Evolutionary conservation across 1,140 invertebrate species (phyloP).

Genomic region (Drosophila arawakana): DNA sequence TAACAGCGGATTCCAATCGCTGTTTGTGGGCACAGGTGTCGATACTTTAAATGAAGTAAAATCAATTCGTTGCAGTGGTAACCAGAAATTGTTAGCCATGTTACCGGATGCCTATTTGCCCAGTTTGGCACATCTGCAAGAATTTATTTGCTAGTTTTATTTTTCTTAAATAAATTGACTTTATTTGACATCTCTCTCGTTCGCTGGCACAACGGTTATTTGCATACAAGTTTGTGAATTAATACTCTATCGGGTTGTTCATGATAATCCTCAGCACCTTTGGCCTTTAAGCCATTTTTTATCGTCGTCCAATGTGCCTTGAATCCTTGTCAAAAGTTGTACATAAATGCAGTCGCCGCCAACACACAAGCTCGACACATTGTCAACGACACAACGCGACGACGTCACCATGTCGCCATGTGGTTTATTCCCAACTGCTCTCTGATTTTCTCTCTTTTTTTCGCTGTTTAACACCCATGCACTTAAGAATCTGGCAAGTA

Average conservation of each 20-base stretch:
- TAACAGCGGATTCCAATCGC: slow-evolving; percentile 62
- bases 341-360: slow-evolving; percentile 56
- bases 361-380: slow-evolving; percentile 43
- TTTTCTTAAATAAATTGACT: slow-evolving; percentile 1
- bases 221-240: slow-evolving; percentile 68
- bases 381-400: slow-evolving; percentile 46
- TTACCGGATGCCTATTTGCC: slow-evolving; percentile 65
- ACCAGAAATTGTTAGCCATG: slow-evolving; percentile 27
- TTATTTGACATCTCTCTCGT: background rate
- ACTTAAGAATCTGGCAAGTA: slow-evolving; percentile 23
- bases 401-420: slow-evolving; percentile 5
- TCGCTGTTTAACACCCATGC: slow-evolving; percentile 23
- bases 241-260: slow-evolving; percentile 37
- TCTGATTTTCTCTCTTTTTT: background rate
- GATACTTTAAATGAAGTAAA: slow-evolving; percentile 42
- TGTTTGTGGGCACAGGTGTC: slow-evolving; percentile 61
- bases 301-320: slow-evolving; percentile 24
- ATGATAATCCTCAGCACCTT: slow-evolving; percentile 20
- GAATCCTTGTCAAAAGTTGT: slow-evolving; percentile 57
- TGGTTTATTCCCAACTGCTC: background rate
- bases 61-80: slow-evolving; percentile 21
- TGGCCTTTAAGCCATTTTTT: background rate
- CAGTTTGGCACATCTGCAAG: slow-evolving; percentile 29
- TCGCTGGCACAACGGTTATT: no score
- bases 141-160: slow-evolving; percentile 54